Evolutionary conservation across 1,140 invertebrate species (phyloP), one percentile per base, ranked within the genome.

Genomic region (Drosophila kanapiae): DNA sequence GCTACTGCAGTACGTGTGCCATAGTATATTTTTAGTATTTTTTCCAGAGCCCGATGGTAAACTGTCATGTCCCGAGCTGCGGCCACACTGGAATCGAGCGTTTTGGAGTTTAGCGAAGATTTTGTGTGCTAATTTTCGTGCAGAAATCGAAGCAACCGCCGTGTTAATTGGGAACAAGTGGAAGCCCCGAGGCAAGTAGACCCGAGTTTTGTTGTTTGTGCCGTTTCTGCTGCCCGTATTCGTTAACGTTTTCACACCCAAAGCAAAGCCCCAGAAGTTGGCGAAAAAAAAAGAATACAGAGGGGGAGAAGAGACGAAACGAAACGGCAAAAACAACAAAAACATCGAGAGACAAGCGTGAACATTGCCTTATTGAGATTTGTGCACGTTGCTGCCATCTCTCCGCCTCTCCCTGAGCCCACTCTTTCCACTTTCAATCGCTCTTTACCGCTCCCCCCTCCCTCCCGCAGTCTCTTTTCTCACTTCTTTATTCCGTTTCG

Each of bases 311-410:
- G 67, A 69, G 62, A 74, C 71, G 71, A 80, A 72, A 68, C 62
- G 63, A 69, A 64, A 74, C 71, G 56, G 79, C 51, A 48, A 74
- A 83, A 78, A 71, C 70, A 63, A 60, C 54, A 72, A 80, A 67
- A 82, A 65, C 58, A 75, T 16, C 64, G 80, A 78, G 78, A 75
- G 53, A 56, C 53, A 70, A 65, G 62, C 74, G 72, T 60, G 71
- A 78, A 78, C 76, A 81, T 88, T 88, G 69, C 84, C 84, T 88
- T 88, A 78, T 88, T 84, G 74, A 85, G 84, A 84, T 81, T 84
- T 90, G 64, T 80, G 79, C 79, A 85, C 63, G 80, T 86, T 87
- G 80, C 78, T 61, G 68, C 53, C 61, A 51, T 38, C 69, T 75
- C 57, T 70, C 10, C 53, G 53, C 18, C 27, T 49, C 38, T 75